Percentiles rank a stretch among this genome's conserved stretches.
Conservation (phyloP, 2,113 vertebrate genomes). For the Arenaria interpres region DNA sequence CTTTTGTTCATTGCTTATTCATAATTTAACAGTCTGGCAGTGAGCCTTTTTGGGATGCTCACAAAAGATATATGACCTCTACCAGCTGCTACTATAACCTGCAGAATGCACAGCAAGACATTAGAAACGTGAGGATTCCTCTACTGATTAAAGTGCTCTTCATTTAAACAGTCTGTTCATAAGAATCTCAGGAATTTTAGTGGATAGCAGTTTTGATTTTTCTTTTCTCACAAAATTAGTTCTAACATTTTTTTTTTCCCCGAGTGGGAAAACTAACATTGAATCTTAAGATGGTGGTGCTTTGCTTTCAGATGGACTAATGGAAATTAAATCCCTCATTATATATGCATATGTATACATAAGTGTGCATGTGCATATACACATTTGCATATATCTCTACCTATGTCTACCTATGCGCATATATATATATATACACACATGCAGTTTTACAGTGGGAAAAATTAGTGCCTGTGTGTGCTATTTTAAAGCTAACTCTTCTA, state of each 20-base stretch:
- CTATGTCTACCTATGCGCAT: not conserved
- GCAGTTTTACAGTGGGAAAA: not conserved
- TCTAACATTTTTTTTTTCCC: constrained; percentile 34
- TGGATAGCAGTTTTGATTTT: constrained; percentile 73
- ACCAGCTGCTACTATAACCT: constrained; percentile 89
- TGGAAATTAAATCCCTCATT: constrained; percentile 57
- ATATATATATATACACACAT: not conserved
- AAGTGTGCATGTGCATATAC: not conserved
- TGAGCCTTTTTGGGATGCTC: constrained; percentile 86
- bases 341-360: not conserved
- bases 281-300: constrained; percentile 8
- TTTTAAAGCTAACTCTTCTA: constrained; percentile 13
- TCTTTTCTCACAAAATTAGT: constrained; percentile 69
- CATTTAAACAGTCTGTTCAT: constrained; percentile 81
- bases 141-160: constrained; percentile 85
- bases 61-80: constrained; percentile 90
- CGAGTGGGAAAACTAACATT: not conserved
- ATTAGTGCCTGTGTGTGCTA: not conserved
- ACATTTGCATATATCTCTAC: not conserved
- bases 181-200: constrained; percentile 80
- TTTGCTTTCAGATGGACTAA: constrained; percentile 62
- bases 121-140: constrained; percentile 84
- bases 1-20: constrained; percentile 92
- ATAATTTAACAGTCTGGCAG: constrained; percentile 90
- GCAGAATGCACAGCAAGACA: constrained; percentile 86